Evolutionary conservation across 2,113 vertebrate genomes (phyloP), one percentile per base, ranked within the genome.

Genomic region (Mesembrinibis cayennensis): DNA sequence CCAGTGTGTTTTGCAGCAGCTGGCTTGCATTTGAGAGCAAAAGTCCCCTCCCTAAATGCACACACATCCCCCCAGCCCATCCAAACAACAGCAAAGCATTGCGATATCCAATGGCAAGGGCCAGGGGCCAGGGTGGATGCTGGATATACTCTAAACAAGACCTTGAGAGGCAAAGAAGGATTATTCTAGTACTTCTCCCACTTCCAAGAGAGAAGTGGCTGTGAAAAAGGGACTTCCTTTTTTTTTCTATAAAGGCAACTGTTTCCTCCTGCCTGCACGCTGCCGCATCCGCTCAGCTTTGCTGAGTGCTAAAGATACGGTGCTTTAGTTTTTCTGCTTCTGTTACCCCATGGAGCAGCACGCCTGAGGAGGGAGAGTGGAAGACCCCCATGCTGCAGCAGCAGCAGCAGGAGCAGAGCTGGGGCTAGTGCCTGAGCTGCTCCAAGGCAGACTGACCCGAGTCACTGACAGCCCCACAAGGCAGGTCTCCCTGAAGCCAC

Each of bases 381-480:
- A 23, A 58, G 18, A 76, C 23, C 10, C 10, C 22, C 42, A 17
- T 9, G 25, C n/a, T 44, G 49, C 36, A 45, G 50, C 50, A 20
- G 44, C 63, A 32, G 61, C 32, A 83, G 61, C 32, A 73, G 82
- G 5, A 58, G 11, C 30, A 56, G 49, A 0, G 1, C 13, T 3
- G 5, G 19, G 34, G 6, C 29, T 70, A 1, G 29, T 38, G 59
- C 13, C 45, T 56, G 50, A 21, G 14, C 36, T 73, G 53, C 25
- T 29, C 42, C 0, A 0, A 26, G 42, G 42, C 10, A 16, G 19
- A 49, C 16, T 40, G 25, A 19, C 8, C 36, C 4, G 1, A 44
- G 44, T 12, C 40, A 13, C 17, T 7, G 62, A 6, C 11, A 55
- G 45, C 7, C 42, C 26, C 18, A 8, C 19, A 23, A 5, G 17